phyloP scores from a whole-genome alignment of 2,797 vertebrate species.

The Tragelaphus eurycerus region DNA sequence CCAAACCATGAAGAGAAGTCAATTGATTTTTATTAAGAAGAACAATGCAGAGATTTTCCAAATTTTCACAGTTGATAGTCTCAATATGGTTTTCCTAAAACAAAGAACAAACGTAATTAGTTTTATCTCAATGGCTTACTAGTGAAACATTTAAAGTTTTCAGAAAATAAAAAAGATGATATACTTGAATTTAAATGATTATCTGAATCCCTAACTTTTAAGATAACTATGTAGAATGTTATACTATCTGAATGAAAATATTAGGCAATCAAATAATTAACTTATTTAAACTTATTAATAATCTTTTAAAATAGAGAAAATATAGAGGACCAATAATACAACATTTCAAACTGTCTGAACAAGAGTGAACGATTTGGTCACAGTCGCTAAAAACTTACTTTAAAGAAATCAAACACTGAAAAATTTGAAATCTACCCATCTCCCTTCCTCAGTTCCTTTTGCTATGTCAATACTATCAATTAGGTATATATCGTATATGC shows the following conservation, averaged over 20 bases:
- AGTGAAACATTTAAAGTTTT: conserved; percentile 7
- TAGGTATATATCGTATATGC: neutral
- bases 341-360: neutral
- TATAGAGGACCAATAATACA: neutral
- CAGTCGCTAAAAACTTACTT: neutral
- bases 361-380: neutral
- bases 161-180: neutral
- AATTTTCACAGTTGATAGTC: conserved; percentile 88
- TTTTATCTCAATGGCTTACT: conserved; percentile 19
- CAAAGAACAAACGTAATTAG: conserved; percentile 54
- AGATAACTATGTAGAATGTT: neutral
- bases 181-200: neutral
- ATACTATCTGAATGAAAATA: neutral
- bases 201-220: neutral
- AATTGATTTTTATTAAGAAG: conserved; percentile 90
- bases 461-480: neutral
- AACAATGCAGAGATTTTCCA: conserved; percentile 88
- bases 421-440: neutral
- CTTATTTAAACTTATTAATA: neutral
- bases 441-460: neutral
- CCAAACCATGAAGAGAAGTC: conserved; percentile 90
- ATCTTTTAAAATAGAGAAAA: conserved; percentile 1
- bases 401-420: neutral
- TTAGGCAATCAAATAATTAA: neutral
- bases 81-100: conserved; percentile 93